Evolutionary conservation across 2,797 vertebrate species (phyloP), one percentile per base, ranked within the genome.

Genomic region (Typhlichthys subterraneus): DNA sequence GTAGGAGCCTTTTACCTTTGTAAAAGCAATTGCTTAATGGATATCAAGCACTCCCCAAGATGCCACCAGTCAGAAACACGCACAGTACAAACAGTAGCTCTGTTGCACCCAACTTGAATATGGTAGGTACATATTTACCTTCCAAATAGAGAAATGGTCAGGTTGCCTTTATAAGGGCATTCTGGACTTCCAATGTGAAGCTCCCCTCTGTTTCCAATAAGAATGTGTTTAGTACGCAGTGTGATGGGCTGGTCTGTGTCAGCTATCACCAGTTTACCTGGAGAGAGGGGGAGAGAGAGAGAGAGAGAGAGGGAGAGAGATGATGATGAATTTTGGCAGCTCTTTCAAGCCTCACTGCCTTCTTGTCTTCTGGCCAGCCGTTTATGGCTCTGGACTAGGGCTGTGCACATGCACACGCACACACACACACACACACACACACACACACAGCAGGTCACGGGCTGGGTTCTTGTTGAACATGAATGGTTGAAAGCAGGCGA

Each of bases 211-310:
- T 91, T 87, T 50, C 96, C 96, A 11, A 99, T 94, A 63, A 96
- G 92, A 69, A 99, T 95, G 48, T 96, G 92, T 75, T 95, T 94
- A 2, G 95, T 85, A 1, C 94, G 93, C n/a, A 99, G 83, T 15
- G 93, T 63, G 23, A 98, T 94, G 33, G 94, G 89, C 56, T 87
- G 81, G 4, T 65, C 80, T 0, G 89, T 87, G 11, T 99, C 96
- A 53, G 95, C 95, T 74, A 99, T 92, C 72, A 98, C 94, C 70
- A 99, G 87, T 77, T 95, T 97, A 65, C 97, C 96, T 99, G 75
- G 50, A 69, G 57, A 57, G n/a, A 46, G 31, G 59, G 70, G 72
- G 55, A 69, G 31, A 46, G 31, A 45, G 42, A 14, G 48, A 14
- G 50, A 58, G 46, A 62, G 29, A 38, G 47, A 33, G 48, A 14